Conservation (phyloP, 2,797 vertebrate genomes). For the Kryptolebias ocellatus region DNA sequence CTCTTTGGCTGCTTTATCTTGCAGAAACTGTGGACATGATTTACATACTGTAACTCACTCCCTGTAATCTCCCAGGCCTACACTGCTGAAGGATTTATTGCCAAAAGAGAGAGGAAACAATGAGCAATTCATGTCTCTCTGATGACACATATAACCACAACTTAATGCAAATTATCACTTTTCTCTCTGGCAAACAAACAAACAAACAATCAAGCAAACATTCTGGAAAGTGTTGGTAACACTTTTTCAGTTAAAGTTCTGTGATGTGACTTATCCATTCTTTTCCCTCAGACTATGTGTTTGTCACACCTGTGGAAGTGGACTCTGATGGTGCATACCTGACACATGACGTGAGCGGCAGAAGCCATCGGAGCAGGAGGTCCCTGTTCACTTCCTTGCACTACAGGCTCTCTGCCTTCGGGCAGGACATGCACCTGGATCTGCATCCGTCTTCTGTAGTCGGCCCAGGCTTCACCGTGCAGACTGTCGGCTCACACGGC, state of each 20-base stretch:
- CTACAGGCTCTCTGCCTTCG: slow-evolving; percentile 92
- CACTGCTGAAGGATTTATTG: background rate
- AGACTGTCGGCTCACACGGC: slow-evolving; percentile 86
- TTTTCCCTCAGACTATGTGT: slow-evolving; percentile 87
- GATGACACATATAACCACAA: no score
- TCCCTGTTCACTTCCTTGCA: slow-evolving; percentile 83
- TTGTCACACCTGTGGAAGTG: slow-evolving; percentile 93
- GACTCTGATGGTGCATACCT: slow-evolving; percentile 87
- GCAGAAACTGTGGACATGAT: slow-evolving; percentile 20
- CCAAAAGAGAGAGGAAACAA: background rate
- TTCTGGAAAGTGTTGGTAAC: no score
- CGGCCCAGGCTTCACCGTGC: slow-evolving; percentile 88
- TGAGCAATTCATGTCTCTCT: background rate
- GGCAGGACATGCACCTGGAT: slow-evolving; percentile 92
- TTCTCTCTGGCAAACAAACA: no score
- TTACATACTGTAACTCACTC: slow-evolving; percentile 33
- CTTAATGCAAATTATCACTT: no score
- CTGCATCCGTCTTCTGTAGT: slow-evolving; percentile 88
- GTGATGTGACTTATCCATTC: background rate
- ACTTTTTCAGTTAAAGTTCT: background rate
- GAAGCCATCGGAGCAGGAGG: slow-evolving; percentile 85
- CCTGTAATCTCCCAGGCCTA: background rate
- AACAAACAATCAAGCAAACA: no score
- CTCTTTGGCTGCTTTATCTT: slow-evolving; percentile 19
- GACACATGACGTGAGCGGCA: slow-evolving; percentile 87